phyloP scores from a whole-genome alignment of 92 coral and sea anemone genomes.

The Nematostella vectensis region DNA sequence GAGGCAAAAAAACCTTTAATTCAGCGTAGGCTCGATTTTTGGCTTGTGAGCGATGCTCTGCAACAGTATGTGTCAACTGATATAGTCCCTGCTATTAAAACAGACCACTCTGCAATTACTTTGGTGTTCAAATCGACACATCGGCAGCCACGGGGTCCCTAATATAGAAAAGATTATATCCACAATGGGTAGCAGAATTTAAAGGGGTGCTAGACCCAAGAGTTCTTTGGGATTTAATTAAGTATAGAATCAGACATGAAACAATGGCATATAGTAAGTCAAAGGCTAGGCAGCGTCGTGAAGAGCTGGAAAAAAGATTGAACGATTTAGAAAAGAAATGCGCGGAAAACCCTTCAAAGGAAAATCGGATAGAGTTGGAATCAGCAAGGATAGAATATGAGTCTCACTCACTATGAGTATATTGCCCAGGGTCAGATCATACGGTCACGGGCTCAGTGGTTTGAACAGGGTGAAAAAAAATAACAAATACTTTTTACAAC shows the following conservation, averaged over 20 bases:
- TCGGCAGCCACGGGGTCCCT: no score
- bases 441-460: slow-evolving; percentile 20
- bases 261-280: slow-evolving; percentile 1
- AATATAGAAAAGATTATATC: no score
- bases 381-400: slow-evolving; percentile 6
- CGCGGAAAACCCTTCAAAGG: not conserved
- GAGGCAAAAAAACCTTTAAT: not conserved
- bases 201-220: slow-evolving; percentile 15
- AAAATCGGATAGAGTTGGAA: slow-evolving; percentile 3
- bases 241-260: slow-evolving; percentile 5
- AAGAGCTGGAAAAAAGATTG: not conserved
- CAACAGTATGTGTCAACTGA: slow-evolving; percentile 4
- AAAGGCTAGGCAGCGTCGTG: not conserved
- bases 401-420: slow-evolving; percentile 1
- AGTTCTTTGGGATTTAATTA: slow-evolving; percentile 33
- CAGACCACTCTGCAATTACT: slow-evolving; percentile 36
- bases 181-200: slow-evolving; percentile 28
- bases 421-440: not conserved
- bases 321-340: not conserved
- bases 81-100: slow-evolving; percentile 24
- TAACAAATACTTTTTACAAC: slow-evolving; percentile 20
- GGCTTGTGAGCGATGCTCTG: not conserved
- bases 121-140: no score
- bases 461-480: slow-evolving; percentile 32
- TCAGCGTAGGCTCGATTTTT: not conserved